phyloP scores from a whole-genome alignment of 2,113 vertebrate species.

The Brachionichthys hirsutus region DNA sequence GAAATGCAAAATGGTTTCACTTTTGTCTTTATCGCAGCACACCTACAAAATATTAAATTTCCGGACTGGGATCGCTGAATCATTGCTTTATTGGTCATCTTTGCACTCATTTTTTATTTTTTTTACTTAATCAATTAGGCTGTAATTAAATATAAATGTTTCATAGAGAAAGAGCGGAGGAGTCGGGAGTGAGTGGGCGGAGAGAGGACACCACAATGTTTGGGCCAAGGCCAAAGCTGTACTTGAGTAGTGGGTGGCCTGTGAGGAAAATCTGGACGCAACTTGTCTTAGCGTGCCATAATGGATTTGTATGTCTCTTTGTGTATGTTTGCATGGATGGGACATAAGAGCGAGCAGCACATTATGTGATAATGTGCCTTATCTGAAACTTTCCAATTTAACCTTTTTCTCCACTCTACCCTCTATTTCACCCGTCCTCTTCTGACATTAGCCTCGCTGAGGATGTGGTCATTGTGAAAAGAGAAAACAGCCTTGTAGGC shows the following conservation, averaged over 20 bases:
- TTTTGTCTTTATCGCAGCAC: slow-evolving; percentile 11
- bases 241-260: slow-evolving; percentile 28
- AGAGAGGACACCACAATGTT: slow-evolving; percentile 36
- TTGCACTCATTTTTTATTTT: slow-evolving; percentile 47
- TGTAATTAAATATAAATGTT: slow-evolving; percentile 71
- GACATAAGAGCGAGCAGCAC: neutral
- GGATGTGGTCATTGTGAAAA: slow-evolving; percentile 55
- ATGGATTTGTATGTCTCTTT: slow-evolving; percentile 11
- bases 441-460: slow-evolving; percentile 32
- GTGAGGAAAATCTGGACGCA: slow-evolving; percentile 19
- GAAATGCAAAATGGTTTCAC: slow-evolving; percentile 14
- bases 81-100: slow-evolving; percentile 47
- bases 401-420: slow-evolving; percentile 8
- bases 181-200: slow-evolving; percentile 46
- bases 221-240: slow-evolving; percentile 43
- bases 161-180: slow-evolving; percentile 49
- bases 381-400: slow-evolving; percentile 3
- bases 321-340: slow-evolving; percentile 4
- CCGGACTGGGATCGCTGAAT: slow-evolving; percentile 36
- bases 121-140: slow-evolving; percentile 64
- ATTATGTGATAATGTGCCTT: slow-evolving; percentile 7
- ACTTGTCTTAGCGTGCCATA: slow-evolving; percentile 31
- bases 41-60: slow-evolving; percentile 2
- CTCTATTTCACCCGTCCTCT: slow-evolving; percentile 25
- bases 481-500: slow-evolving; percentile 56